Evolutionary conservation across 1,140 invertebrate species (phyloP), one percentile per base, ranked within the genome.

Genomic region (Diuraphis noxia): DNA sequence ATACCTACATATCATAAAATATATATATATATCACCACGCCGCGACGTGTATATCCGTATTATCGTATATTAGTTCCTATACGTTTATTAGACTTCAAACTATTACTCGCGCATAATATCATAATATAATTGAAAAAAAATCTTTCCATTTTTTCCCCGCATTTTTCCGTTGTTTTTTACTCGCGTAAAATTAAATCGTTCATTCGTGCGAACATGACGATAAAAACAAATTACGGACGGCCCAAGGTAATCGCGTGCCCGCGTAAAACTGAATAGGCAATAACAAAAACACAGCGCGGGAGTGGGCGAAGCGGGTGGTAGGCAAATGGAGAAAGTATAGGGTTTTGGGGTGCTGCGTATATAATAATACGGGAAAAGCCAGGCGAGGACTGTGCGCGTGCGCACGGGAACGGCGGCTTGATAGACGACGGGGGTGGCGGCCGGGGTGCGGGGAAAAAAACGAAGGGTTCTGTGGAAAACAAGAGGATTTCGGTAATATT

Each of bases 401-500:
- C 85, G 63, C 43, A 0, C 21, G 6, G 25, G 1, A 17, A 0
- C 0, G 17, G 23, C 46, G 30, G 34, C 46, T 17, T 17, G 0
- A 30, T 40, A 21, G 36, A 43, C 82, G 41, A n/a, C 30, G 41
- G 30, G 40, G 72, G n/a, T n/a, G 34, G 72, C 17, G 5, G 13
- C n/a, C n/a, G 36, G 46, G 46, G 38, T 5, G 23, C 13, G 0
- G 0, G 41, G 84, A 34, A 88, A 88, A 88, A 88, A 88, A 52
- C 56, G 34, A 88, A 63, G 86, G 86, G 86, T 88, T 72, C 36
- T 52, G 49, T 40, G 13, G 36, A 91, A 91, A 91, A 91, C 89
- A 91, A 91, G 89, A 81, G 89, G 89, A 91, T 91, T 91, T 91
- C 9, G 77, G 89, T 91, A 91, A 91, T 91, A 79, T 82, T 43